Percentiles rank a stretch among this genome's conserved stretches.
Conservation (phyloP, 2,113 vertebrate species). For the Aptenodytes forsteri region DNA sequence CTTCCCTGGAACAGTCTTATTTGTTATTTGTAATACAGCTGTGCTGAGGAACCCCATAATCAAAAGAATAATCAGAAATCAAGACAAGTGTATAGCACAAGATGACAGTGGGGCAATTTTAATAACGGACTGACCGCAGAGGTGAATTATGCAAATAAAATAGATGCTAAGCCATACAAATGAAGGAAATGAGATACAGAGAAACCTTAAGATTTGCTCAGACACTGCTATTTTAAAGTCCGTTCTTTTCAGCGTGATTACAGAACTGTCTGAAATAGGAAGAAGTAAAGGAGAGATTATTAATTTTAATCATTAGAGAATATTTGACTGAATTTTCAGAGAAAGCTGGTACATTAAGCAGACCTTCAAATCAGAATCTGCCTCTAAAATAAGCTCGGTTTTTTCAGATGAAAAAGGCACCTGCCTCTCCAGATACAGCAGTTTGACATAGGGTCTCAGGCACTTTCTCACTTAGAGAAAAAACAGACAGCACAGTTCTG, state of each 20-base stretch:
- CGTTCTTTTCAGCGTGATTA: neutral
- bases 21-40: neutral
- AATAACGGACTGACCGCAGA: neutral
- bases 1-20: neutral
- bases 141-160: neutral
- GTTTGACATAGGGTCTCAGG: neutral
- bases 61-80: neutral
- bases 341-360: neutral
- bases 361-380: neutral
- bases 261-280: neutral
- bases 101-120: neutral
- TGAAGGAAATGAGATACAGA: neutral
- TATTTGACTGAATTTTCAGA: neutral
- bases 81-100: neutral
- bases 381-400: neutral
- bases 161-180: neutral
- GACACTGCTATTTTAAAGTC: neutral
- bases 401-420: neutral
- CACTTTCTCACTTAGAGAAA: neutral
- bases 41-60: neutral
- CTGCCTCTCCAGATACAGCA: neutral
- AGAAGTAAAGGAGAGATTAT: neutral
- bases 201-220: neutral
- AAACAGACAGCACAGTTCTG: neutral
- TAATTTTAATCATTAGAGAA: neutral